These are phyloP conservation scores for Nasonia vitripennis DNA, from an alignment of 1,140 invertebrate genomes.

Conservation along the genomic window DNA sequence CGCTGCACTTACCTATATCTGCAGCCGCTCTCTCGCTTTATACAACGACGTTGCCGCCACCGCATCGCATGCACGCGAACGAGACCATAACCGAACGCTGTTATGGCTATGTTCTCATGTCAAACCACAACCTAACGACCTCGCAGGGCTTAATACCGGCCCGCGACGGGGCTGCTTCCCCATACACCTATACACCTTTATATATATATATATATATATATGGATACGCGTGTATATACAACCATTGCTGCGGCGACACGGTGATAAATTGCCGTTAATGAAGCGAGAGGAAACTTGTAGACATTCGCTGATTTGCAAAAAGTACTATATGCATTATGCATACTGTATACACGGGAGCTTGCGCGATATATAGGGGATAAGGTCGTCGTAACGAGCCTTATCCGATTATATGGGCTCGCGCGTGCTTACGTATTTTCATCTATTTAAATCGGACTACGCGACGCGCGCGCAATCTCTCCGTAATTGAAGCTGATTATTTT, in stretches of 20 bases:
- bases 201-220: slow-evolving; percentile 3
- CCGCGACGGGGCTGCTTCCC: slow-evolving; percentile 18
- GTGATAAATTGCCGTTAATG: slow-evolving; percentile 73
- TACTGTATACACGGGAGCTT: too few relatives aligned
- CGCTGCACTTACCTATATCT: background rate
- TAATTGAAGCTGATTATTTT: slow-evolving; percentile 24
- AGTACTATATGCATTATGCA: background rate
- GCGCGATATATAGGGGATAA: too few relatives aligned
- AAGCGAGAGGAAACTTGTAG: slow-evolving; percentile 53
- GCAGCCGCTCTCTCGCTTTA: background rate
- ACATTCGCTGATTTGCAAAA: background rate
- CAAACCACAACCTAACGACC: slow-evolving; percentile 72
- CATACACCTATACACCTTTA: too few relatives aligned
- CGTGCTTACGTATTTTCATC: too few relatives aligned
- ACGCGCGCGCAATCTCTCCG: background rate
- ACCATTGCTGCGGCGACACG: slow-evolving; percentile 59
- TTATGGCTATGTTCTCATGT: slow-evolving; percentile 72
- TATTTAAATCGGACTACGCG: background rate
- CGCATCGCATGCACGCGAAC: slow-evolving; percentile 24
- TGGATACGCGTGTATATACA: background rate
- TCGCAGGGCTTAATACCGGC: slow-evolving; percentile 68
- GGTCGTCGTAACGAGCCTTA: too few relatives aligned
- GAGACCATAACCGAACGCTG: slow-evolving; percentile 68
- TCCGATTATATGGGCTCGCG: too few relatives aligned
- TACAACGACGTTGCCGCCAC: background rate